These are phyloP conservation scores for Harlomillsia oculata DNA, from an alignment of 1,140 invertebrate species.

Conservation along the genomic window DNA sequence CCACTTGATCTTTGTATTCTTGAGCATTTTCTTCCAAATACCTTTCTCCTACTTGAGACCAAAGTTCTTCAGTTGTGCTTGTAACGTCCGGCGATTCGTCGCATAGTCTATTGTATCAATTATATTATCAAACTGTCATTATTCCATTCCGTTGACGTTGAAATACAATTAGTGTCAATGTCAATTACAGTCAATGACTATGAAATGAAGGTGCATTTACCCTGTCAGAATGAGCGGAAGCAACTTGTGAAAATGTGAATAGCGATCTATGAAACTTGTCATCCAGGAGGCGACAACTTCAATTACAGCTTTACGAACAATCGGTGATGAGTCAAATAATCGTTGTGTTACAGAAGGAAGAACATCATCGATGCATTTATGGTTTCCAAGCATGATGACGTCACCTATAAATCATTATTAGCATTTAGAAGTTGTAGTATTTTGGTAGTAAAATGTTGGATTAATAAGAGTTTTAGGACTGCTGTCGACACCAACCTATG, in stretches of 20 bases:
- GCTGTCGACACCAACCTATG: conserved; percentile 47
- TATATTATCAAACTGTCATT: neutral
- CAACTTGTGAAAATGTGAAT: conserved; percentile 64
- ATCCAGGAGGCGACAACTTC: conserved; percentile 58
- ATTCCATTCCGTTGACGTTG: neutral
- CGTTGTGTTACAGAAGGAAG: conserved; percentile 59
- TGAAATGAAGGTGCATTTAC: conserved; percentile 37
- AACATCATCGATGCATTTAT: conserved; percentile 52
- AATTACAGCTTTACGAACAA: conserved; percentile 56
- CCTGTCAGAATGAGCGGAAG: conserved; percentile 65
- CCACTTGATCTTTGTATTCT: conserved; percentile 61
- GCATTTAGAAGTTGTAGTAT: neutral
- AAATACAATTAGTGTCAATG: neutral
- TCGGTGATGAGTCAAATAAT: conserved; percentile 61
- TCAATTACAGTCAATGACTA: neutral
- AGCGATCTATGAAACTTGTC: conserved; percentile 58
- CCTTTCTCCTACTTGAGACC: conserved; percentile 56
- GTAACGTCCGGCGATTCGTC: conserved; percentile 59
- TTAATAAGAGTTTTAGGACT: neutral
- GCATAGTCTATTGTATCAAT: conserved; percentile 45
- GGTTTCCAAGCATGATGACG: conserved; percentile 50
- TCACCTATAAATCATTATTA: conserved; percentile 41
- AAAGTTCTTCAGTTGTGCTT: conserved; percentile 49
- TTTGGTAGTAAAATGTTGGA: neutral
- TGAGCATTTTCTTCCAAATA: conserved; percentile 66